A percentile compares a stretch with the other conserved stretches of the same genome.
Evolutionary conservation across 2,797 vertebrate species (phyloP).

Genomic region (Falco novaeseelandiae): DNA sequence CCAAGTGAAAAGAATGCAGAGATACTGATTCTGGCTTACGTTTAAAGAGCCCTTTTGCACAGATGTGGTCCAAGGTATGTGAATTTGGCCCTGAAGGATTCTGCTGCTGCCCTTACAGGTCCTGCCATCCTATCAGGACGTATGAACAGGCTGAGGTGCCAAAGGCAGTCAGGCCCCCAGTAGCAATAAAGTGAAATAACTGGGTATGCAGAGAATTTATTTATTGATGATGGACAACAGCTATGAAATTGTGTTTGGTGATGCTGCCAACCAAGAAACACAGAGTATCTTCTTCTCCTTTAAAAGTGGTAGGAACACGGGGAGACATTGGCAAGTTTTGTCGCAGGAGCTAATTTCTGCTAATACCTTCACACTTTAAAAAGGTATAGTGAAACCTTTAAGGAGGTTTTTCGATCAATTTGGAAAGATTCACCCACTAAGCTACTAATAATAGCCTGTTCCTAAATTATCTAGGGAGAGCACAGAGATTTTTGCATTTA

Average conservation of each 20-base stretch:
- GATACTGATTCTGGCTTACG: background rate
- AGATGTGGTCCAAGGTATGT: background rate
- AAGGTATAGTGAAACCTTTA: background rate
- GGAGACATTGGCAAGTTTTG: background rate
- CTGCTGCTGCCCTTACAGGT: background rate
- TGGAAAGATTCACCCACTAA: background rate
- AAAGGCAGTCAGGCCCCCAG: background rate
- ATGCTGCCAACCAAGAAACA: background rate
- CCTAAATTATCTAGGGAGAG: background rate
- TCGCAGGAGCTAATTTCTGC: background rate
- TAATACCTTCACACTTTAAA: background rate
- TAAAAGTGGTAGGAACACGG: background rate
- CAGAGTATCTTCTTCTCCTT: background rate
- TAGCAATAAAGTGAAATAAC: background rate
- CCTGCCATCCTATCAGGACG: background rate
- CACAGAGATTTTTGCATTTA: background rate
- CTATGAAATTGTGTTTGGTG: background rate
- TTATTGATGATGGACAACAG: background rate
- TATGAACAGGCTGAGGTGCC: background rate
- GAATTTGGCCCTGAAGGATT: background rate
- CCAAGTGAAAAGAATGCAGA: background rate
- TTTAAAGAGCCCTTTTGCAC: background rate
- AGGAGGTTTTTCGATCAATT: background rate
- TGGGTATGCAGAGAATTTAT: background rate
- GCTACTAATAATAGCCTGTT: background rate